Base-by-base conservation (phyloP, 1,140 invertebrate genomes). In the Scaptodrosophila lebanonensis region DNA sequence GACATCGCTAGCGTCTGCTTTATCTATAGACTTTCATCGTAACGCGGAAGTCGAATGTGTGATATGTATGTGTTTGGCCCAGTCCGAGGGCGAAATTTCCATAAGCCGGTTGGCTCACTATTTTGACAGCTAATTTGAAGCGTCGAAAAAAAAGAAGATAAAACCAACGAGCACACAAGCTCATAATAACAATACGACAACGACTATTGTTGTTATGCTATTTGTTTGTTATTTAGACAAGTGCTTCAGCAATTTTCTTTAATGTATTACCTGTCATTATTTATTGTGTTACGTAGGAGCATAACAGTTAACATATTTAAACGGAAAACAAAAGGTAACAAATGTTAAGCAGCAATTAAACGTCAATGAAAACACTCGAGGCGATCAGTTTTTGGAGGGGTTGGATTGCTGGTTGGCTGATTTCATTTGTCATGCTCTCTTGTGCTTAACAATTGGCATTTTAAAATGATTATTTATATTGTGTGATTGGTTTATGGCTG, bases 381-480 rank as follows among this genome's bases (percentile, higher is more conserved):
- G 20, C 22, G 53, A 42, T 51, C 40, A 25, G 3, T 25, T 25
- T 25, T 25, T 25, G 22, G 8, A 25, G 22, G 22, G 3, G 22
- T 25, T 25, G 22, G 3, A 3, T 4, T 8, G 3, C 8, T 25
- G 22, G 3, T 25, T 25, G 22, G n/a, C n/a, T n/a, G n/a, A n/a
- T n/a, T n/a, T n/a, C n/a, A n/a, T n/a, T n/a, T n/a, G n/a, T n/a
- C n/a, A n/a, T n/a, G n/a, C n/a, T n/a, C n/a, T n/a, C n/a, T n/a
- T n/a, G n/a, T n/a, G n/a, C n/a, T n/a, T n/a, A n/a, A 49, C 57
- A 57, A 30, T 45, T 63, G 60, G 47, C 60, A 63, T 45, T 58
- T 50, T 63, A 39, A 58, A 63, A 53, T 51, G 47, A 58, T 63
- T 63, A 25, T 25, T 25, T 3, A 58, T 58, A 58, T 63, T 50